Conservation (phyloP, 2,888 invertebrate species). For the Idaea aversata region DNA sequence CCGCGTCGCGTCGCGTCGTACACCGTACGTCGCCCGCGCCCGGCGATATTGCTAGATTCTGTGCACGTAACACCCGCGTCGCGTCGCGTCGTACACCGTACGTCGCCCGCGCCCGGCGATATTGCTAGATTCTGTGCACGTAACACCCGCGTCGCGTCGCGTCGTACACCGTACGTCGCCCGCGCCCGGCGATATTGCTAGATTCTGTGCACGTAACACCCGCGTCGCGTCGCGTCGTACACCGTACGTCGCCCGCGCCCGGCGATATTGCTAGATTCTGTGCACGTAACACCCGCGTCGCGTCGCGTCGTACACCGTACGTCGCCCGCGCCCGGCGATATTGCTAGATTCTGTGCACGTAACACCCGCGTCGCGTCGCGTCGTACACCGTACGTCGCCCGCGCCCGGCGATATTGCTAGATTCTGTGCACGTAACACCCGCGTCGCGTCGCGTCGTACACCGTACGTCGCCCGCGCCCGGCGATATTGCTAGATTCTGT, state of each 20-base stretch:
- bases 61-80: not conserved
- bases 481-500: not conserved
- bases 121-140: not conserved
- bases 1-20: not conserved
- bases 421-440: not conserved
- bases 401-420: not conserved
- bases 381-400: no score
- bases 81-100: not conserved
- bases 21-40: no score
- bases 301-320: no score
- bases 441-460: not conserved
- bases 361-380: not conserved
- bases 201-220: not conserved
- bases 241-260: not conserved
- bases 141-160: not conserved
- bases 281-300: not conserved
- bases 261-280: not conserved
- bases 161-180: no score
- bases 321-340: not conserved
- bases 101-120: not conserved
- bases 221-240: not conserved
- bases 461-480: not conserved
- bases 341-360: not conserved
- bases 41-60: not conserved
- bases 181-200: not conserved